A percentile compares a stretch with the other conserved stretches of the same genome.
These are phyloP conservation scores for Heliothis peltigera DNA, from an alignment of 2,888 invertebrate genomes.

Conservation along the genomic window DNA sequence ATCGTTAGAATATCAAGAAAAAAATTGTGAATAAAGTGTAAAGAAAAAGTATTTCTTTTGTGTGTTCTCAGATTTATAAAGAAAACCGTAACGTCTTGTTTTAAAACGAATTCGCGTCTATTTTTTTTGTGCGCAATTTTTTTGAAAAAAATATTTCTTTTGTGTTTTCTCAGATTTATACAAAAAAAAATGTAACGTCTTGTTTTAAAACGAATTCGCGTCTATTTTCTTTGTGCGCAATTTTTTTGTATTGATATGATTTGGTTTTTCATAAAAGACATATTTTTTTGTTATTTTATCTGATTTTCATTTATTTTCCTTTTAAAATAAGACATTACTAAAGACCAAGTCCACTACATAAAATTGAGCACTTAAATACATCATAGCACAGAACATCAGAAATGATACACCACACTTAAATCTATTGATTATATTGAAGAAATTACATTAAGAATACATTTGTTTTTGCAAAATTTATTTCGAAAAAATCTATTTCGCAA, in stretches of 20 bases:
- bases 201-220: constrained; percentile 14
- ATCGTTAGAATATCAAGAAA: constrained; percentile 4
- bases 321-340: constrained; percentile 26
- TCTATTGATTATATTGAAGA: constrained; percentile 41
- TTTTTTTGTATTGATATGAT: too few relatives aligned
- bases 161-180: neutral
- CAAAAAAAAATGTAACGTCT: neutral
- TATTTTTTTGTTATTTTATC: too few relatives aligned
- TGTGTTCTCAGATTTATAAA: neutral
- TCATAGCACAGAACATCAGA: constrained; percentile 30
- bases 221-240: neutral
- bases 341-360: constrained; percentile 55
- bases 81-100: constrained; percentile 12
- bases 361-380: constrained; percentile 67
- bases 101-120: neutral
- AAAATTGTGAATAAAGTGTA: neutral
- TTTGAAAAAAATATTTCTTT: neutral
- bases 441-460: constrained; percentile 17
- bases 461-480: constrained; percentile 27
- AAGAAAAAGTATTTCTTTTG: neutral
- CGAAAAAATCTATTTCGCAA: constrained; percentile 24
- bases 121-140: neutral
- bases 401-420: constrained; percentile 44
- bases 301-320: neutral
- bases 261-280: too few relatives aligned